phyloP scores from a whole-genome alignment of 2,888 invertebrate species.

The Volucella zonaria region DNA sequence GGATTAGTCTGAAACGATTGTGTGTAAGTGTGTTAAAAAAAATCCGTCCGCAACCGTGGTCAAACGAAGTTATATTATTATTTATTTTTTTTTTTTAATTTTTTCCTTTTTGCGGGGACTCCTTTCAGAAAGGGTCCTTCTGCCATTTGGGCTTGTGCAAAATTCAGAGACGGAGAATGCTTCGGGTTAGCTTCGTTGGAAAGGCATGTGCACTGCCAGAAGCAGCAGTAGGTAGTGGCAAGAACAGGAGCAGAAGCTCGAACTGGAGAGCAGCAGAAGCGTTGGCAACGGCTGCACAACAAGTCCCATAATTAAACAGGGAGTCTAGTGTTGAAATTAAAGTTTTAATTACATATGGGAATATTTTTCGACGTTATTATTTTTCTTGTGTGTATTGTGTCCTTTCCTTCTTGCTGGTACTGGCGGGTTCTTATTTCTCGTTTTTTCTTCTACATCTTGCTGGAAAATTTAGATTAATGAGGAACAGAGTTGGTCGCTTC shows the following conservation, averaged over 20 bases:
- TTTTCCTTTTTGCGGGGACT: not conserved
- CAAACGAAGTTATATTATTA: slow-evolving; percentile 61
- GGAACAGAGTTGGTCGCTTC: slow-evolving; percentile 72
- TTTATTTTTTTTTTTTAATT: slow-evolving; percentile 30
- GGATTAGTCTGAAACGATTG: slow-evolving; percentile 52
- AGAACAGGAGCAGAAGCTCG: slow-evolving; percentile 4
- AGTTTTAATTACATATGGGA: slow-evolving; percentile 74
- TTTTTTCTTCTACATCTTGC: slow-evolving; percentile 47
- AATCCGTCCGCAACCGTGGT: slow-evolving; percentile 53
- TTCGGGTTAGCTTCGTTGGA: slow-evolving; percentile 4
- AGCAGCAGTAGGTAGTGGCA: slow-evolving; percentile 3
- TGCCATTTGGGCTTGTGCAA: slow-evolving; percentile 38
- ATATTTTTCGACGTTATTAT: slow-evolving; percentile 73
- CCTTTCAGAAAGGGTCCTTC: slow-evolving; percentile 19
- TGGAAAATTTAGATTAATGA: slow-evolving; percentile 74
- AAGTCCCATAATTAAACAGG: slow-evolving; percentile 73
- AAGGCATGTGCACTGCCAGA: slow-evolving; percentile 16
- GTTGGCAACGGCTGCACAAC: slow-evolving; percentile 61
- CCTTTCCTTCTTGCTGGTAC: slow-evolving; percentile 53
- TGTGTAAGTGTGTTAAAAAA: slow-evolving; percentile 57
- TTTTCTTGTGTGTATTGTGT: slow-evolving; percentile 61
- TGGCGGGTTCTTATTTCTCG: slow-evolving; percentile 46
- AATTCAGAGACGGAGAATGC: slow-evolving; percentile 30
- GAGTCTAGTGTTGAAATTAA: slow-evolving; percentile 73
- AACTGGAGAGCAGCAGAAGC: slow-evolving; percentile 6